phyloP scores from a whole-genome alignment of 2,113 vertebrate species.

The Oncorhynchus kisutch region DNA sequence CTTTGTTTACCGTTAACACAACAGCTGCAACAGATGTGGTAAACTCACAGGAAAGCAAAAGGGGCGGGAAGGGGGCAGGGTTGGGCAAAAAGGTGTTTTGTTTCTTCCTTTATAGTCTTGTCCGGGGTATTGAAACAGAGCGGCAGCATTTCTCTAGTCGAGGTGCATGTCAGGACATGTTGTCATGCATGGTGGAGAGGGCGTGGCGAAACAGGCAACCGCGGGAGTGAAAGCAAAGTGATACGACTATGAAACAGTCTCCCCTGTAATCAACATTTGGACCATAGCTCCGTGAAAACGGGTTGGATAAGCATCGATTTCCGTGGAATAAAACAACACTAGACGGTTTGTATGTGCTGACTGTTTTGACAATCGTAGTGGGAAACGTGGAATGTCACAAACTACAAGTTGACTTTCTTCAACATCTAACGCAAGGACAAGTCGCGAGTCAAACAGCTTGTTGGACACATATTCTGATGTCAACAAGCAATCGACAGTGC shows the following conservation, averaged over 20 bases:
- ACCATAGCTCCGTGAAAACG: neutral
- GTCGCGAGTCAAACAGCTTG: conserved; percentile 1
- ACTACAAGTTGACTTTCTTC: conserved; percentile 14
- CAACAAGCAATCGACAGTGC: conserved; percentile 24
- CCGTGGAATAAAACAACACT: conserved; percentile 12
- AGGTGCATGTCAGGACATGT: conserved; percentile 73
- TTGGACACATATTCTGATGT: conserved; percentile 46
- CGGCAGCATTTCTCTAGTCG: conserved; percentile 5
- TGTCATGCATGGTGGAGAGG: conserved; percentile 31
- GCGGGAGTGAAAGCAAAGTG: conserved; percentile 31
- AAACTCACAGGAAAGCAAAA: neutral
- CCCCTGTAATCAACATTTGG: neutral
- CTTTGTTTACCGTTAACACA: neutral
- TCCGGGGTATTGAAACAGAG: neutral
- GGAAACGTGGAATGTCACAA: conserved; percentile 25
- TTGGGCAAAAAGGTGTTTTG: neutral
- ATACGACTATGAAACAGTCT: neutral
- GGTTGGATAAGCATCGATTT: neutral
- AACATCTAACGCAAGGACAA: neutral
- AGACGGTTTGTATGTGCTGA: neutral
- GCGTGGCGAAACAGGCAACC: conserved; percentile 31
- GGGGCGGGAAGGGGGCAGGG: neutral
- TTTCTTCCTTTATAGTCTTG: neutral
- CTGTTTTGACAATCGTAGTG: neutral
- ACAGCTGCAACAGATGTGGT: neutral